These are phyloP conservation scores for Trochalopteron elliotii DNA, from an alignment of 2,113 vertebrate species.

Conservation along the genomic window DNA sequence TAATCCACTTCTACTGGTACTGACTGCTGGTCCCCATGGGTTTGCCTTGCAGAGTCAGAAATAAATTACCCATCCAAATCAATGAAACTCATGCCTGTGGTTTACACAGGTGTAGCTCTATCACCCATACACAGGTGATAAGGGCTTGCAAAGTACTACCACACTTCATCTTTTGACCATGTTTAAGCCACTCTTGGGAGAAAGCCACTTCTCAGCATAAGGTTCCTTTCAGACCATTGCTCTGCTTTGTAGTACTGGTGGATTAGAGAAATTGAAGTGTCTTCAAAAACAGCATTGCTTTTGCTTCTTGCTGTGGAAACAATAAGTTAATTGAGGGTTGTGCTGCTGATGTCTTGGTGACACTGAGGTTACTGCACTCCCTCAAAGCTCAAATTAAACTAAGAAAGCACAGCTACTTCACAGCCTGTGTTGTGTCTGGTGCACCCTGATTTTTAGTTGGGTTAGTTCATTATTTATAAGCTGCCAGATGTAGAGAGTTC, in stretches of 20 bases:
- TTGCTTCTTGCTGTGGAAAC: neutral
- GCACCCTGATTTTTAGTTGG: neutral
- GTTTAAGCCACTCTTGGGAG: neutral
- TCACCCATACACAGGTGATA: neutral
- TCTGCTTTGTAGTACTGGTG: accelerated
- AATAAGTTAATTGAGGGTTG: neutral
- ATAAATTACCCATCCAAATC: conserved; percentile 15
- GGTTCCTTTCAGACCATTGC: neutral
- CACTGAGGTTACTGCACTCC: neutral
- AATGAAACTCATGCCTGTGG: neutral
- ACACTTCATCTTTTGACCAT: neutral
- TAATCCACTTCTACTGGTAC: neutral
- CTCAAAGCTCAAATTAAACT: neutral
- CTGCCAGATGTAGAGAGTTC: neutral
- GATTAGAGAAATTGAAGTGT: neutral
- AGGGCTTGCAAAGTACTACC: neutral
- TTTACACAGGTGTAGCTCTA: neutral
- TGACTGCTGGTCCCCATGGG: neutral
- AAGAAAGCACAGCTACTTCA: neutral
- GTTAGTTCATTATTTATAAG: neutral
- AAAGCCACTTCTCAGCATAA: accelerated
- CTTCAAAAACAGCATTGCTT: neutral
- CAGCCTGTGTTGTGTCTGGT: neutral
- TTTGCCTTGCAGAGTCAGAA: neutral
- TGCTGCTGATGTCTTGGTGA: neutral